Evolutionary conservation across 2,888 invertebrate genomes (phyloP).

Genomic region (Brachyptera risi): DNA sequence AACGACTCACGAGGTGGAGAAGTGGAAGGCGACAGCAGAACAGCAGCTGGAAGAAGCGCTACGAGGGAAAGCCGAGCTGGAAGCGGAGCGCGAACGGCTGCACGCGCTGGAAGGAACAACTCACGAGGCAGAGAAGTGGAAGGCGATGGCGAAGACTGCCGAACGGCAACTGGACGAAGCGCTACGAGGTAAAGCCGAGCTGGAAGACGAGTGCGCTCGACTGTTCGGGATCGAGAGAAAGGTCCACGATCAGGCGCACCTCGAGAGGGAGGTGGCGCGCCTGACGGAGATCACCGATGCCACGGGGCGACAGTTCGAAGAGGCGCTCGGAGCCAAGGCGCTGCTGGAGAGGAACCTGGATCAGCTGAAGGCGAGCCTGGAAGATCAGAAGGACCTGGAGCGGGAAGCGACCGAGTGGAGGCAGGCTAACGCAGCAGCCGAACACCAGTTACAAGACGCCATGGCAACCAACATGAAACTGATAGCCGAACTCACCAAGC

Average conservation of each 20-base stretch:
- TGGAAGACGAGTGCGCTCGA: slow-evolving; percentile 28
- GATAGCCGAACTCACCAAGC: not conserved
- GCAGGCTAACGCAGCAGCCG: not conserved
- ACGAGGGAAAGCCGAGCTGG: slow-evolving; percentile 5
- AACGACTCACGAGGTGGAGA: too few relatives aligned
- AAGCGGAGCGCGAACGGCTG: not conserved
- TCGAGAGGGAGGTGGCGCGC: slow-evolving; percentile 14
- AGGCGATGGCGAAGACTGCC: slow-evolving; percentile 19
- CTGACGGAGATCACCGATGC: not conserved
- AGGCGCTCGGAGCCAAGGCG: not conserved
- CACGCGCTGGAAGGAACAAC: not conserved
- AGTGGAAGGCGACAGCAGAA: too few relatives aligned
- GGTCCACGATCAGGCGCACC: slow-evolving; percentile 22
- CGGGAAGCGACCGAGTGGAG: not conserved
- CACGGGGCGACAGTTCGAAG: not conserved
- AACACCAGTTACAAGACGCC: slow-evolving; percentile 9
- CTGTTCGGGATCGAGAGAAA: slow-evolving; percentile 19
- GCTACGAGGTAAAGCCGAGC: slow-evolving; percentile 8
- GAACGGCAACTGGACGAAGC: slow-evolving; percentile 26
- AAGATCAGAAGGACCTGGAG: slow-evolving; percentile 4
- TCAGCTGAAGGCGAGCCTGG: not conserved
- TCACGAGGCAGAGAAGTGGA: slow-evolving; percentile 25
- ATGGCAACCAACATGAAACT: not conserved
- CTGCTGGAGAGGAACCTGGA: not conserved
- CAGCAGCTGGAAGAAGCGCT: slow-evolving; percentile 48